Evolutionary conservation across 2,113 vertebrate species (phyloP).

Genomic region (Microtus oregoni): DNA sequence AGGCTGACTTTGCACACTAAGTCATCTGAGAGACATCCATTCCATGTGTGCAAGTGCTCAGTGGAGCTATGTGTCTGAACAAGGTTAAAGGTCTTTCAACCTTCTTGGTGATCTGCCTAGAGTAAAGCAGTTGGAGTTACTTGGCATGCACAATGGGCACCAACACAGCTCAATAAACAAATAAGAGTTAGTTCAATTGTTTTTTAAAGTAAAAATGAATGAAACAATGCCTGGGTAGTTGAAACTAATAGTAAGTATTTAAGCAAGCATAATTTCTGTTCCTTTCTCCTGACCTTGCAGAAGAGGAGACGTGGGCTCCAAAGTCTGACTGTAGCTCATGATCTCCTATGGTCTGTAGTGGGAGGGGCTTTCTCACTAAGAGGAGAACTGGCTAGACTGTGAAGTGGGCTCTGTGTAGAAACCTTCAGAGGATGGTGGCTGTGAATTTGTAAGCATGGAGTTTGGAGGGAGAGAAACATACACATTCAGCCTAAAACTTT

Average conservation of each 20-base stretch:
- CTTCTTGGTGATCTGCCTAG: not conserved
- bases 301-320: not conserved
- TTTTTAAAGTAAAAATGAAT: not conserved
- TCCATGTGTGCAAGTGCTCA: accelerated
- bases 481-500: not conserved
- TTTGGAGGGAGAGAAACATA: not conserved
- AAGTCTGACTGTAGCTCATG: no score
- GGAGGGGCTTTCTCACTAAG: no score
- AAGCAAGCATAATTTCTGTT: accelerated
- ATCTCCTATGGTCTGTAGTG: not conserved
- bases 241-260: not conserved
- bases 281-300: not conserved
- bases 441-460: not conserved
- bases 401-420: accelerated
- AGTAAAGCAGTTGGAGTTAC: not conserved
- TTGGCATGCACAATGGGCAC: not conserved
- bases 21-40: not conserved
- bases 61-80: not conserved
- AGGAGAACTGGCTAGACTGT: no score
- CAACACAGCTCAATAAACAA: not conserved
- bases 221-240: not conserved
- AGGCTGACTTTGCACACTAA: not conserved
- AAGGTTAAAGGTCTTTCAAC: not conserved
- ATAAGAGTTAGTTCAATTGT: not conserved
- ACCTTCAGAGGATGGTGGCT: not conserved